Base-by-base conservation (phyloP, 1,140 invertebrate species). In the Aleiodes sp. region DNA sequence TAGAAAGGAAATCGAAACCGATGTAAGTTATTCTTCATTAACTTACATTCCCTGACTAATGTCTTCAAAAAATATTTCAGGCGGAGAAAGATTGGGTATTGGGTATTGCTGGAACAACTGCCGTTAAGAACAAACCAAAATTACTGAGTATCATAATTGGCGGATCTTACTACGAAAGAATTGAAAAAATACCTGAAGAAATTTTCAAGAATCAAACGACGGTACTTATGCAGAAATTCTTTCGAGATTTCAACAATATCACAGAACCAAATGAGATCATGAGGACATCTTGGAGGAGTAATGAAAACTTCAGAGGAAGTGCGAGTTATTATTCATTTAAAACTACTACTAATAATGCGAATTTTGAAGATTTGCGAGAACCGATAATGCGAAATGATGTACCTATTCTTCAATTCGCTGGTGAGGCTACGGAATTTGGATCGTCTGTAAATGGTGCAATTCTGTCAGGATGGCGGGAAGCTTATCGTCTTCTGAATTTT, bases 381-480 rank as follows among this genome's bases (percentile, higher is more conserved):
- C 84, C 84, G 33, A 75, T 84, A 21, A 65, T 71, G 21, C 75
- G 70, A 64, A 62, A 73, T 46, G 68, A 35, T 35, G 79, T 77
- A 68, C 83, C 82, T 4, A 81, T 84, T 10, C 73, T 93, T 1
- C 86, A 91, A 66, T 93, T 94, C 76, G 92, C 90, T n/a, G 92
- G 92, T 0, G 92, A 93, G 82, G 91, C 91, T 0, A 90, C 92
- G 0, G 89, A 91, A 70, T 80, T 88, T 29, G 84, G 89, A 72
- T 90, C 87, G 77, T 94, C 93, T 1, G 94, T 93, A 2, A 94
- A 96, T 80, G 94, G 94, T 7, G 94, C 94, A 1, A 84, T 94
- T 2, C 91, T 93, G 82, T 88, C 89, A 31, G 94, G 94, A 0
- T 92, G 90, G 82, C 87, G 93, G 66, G 94, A 95, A 83, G 94